phyloP scores from a whole-genome alignment of 2,113 vertebrate genomes.

The Misgurnus mizolepis region DNA sequence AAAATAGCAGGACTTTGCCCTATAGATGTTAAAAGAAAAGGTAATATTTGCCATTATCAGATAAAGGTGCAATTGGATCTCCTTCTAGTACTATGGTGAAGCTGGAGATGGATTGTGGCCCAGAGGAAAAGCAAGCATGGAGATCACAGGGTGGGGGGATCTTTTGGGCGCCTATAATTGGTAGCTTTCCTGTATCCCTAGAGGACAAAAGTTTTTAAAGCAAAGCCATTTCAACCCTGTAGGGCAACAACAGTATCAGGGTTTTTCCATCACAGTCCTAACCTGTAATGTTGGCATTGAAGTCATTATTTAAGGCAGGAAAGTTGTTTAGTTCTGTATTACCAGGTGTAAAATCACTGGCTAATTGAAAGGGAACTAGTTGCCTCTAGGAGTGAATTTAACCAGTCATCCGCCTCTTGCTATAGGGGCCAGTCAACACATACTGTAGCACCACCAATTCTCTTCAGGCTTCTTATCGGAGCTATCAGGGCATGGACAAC shows the following conservation, averaged over 20 bases:
- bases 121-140: background rate
- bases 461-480: slow-evolving; percentile 39
- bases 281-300: slow-evolving; percentile 11
- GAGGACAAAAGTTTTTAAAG: slow-evolving; percentile 43
- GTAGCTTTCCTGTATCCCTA: slow-evolving; percentile 43
- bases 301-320: slow-evolving; percentile 19
- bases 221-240: slow-evolving; percentile 34
- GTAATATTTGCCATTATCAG: slow-evolving; percentile 61
- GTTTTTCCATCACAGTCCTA: slow-evolving; percentile 46
- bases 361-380: slow-evolving; percentile 32
- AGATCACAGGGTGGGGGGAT: background rate
- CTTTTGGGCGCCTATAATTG: slow-evolving; percentile 55
- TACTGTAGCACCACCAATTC: background rate
- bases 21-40: slow-evolving; percentile 23
- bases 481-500: slow-evolving; percentile 38
- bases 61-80: slow-evolving; percentile 65
- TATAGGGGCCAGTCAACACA: background rate
- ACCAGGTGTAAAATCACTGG: slow-evolving; percentile 28
- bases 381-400: slow-evolving; percentile 3
- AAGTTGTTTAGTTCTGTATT: slow-evolving; percentile 28
- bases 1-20: slow-evolving; percentile 21
- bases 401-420: background rate
- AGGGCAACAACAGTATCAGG: slow-evolving; percentile 12
- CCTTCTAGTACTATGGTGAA: slow-evolving; percentile 3
- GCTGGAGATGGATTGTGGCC: slow-evolving; percentile 29